Base-by-base conservation (phyloP, 2,113 vertebrate genomes). In the Percina caprodes region DNA sequence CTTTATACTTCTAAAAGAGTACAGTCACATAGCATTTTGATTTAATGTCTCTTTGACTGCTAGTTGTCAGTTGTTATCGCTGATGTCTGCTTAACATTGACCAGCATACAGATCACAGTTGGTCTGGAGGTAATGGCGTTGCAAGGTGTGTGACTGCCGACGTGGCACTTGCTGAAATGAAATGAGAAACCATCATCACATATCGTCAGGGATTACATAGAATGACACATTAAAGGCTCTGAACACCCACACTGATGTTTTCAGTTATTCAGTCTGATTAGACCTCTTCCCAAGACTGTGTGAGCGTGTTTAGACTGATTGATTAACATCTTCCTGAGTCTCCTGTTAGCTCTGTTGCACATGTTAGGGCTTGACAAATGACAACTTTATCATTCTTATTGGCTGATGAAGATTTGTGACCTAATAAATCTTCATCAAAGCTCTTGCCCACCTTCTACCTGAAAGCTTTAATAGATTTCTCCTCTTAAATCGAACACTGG, bases 71-170 rank as follows among this genome's bases (percentile, higher is more conserved):
- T 86, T 81, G 62, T 81, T 59, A 51, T 77, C 49, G 46, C 62
- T 80, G 73, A 84, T 84, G 73, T 69, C 61, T 84, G 73, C 75
- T 69, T 61, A 73, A 67, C 49, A 55, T 61, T 76, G 74, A 85
- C 70, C 83, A 48, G 82, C 75, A 73, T 86, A 54, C 60, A 51
- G 69, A 89, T 86, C 33, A 70, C 62, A 48, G 60, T 2, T 46
- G 56, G 51, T 83, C 62, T 21, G 63, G 55, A 35, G 56, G 72
- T 55, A 23, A 49, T 16, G 39, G 24, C 6, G 66, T 48, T 69
- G 85, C 76, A 69, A 69, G 76, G 77, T 80, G 60, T 61, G 70
- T 71, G 69, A 69, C 75, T 74, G 77, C 33, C 11, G 16, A 87
- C 69, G 48, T 54, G 19, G 67, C 71, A 71, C 33, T 76, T 14